Percentiles rank a stretch among this genome's conserved stretches.
These are phyloP conservation scores for Frankliniella fusca DNA, from an alignment of 2,888 invertebrate genomes.

Conservation along the genomic window DNA sequence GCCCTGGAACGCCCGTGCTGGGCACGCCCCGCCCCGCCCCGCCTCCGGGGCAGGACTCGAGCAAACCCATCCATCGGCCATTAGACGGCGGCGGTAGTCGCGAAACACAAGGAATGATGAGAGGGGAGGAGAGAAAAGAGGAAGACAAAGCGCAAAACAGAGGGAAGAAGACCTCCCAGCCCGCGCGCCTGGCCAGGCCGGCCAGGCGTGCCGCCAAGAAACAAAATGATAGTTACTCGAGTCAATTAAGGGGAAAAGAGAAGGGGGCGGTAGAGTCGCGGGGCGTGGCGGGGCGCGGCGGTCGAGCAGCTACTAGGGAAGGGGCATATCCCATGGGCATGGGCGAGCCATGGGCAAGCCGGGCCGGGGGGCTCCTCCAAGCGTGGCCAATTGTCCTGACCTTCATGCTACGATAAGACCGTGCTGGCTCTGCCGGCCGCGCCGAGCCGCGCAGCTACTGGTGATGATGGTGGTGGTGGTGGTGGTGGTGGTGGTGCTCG, in stretches of 20 bases:
- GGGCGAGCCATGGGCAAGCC: not conserved
- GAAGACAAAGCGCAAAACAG: not conserved
- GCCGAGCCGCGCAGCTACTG: not conserved
- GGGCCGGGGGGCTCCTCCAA: not conserved
- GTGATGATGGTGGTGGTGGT: too few relatives aligned
- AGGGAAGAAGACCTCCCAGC: not conserved
- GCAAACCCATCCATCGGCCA: not conserved
- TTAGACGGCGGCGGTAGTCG: not conserved
- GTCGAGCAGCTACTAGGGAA: not conserved
- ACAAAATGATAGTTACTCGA: not conserved
- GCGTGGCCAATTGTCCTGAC: constrained; percentile 4
- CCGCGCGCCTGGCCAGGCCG: not conserved
- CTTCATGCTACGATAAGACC: constrained; percentile 16
- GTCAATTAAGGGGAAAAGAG: constrained; percentile 13
- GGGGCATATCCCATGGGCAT: not conserved
- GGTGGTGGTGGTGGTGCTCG: not conserved
- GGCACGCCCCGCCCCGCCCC: not conserved
- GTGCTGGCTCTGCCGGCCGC: not conserved
- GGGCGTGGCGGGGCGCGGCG: not conserved
- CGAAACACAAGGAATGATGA: not conserved
- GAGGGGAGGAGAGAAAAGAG: not conserved
- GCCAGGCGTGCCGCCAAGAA: not conserved
- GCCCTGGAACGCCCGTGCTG: not conserved
- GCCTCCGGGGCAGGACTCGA: not conserved
- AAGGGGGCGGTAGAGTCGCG: not conserved